Percentiles rank a stretch among this genome's conserved stretches.
Evolutionary conservation across 2,113 vertebrate species (phyloP).

Genomic region (Romanogobio albipinnatus): DNA sequence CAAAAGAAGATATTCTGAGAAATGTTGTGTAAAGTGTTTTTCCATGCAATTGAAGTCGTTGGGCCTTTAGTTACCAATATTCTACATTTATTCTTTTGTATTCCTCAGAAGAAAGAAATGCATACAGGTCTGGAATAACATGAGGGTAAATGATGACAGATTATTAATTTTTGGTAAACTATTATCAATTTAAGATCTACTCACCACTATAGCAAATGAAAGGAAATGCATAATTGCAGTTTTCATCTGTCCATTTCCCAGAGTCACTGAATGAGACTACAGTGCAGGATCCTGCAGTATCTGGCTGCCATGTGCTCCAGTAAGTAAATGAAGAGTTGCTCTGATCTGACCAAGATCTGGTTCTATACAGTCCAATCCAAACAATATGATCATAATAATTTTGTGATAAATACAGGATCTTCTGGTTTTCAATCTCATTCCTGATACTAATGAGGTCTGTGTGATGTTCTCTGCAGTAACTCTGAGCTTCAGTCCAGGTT

Average conservation of each 20-base stretch:
- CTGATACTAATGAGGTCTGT: conserved; percentile 41
- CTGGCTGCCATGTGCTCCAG: conserved; percentile 28
- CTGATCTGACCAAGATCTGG: conserved; percentile 46
- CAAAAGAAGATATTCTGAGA: too few relatives aligned
- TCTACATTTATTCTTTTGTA: too few relatives aligned
- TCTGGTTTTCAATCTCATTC: conserved; percentile 34
- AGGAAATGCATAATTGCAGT: not conserved
- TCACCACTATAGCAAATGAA: conserved; percentile 42
- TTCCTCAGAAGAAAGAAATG: not conserved
- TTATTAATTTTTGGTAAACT: not conserved
- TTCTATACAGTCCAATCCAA: conserved; percentile 51
- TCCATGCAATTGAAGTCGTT: too few relatives aligned
- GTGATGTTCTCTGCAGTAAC: conserved; percentile 42
- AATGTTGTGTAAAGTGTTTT: too few relatives aligned
- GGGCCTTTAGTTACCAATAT: too few relatives aligned
- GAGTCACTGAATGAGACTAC: conserved; percentile 18
- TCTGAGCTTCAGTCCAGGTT: conserved; percentile 44
- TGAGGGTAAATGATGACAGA: not conserved
- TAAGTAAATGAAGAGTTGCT: conserved; percentile 43
- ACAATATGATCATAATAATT: not conserved
- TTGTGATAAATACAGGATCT: not conserved
- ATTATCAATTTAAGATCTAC: not conserved
- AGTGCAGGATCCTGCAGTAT: conserved; percentile 17
- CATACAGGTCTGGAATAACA: not conserved
- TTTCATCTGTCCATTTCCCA: conserved; percentile 27